These are phyloP conservation scores for Bathybates hornii DNA, from an alignment of 2,113 vertebrate species.

Conservation along the genomic window DNA sequence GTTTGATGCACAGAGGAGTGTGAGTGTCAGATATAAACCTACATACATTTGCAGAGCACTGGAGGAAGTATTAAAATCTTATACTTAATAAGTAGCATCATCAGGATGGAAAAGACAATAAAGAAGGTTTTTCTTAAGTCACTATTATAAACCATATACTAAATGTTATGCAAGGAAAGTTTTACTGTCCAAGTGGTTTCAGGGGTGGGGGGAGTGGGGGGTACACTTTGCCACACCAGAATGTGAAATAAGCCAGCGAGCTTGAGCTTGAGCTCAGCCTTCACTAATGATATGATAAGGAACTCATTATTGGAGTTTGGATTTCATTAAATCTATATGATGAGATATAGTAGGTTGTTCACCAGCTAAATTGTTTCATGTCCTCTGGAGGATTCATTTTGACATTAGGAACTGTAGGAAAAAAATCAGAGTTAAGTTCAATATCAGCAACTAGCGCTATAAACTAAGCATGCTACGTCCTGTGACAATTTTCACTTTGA, in stretches of 20 bases:
- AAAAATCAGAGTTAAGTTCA: not conserved
- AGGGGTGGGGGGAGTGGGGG: not conserved
- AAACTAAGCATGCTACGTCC: not conserved
- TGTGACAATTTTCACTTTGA: not conserved
- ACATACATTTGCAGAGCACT: not conserved
- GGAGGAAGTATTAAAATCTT: not conserved
- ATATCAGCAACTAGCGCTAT: not conserved
- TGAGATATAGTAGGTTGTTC: not conserved
- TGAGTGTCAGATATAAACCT: slow-evolving; percentile 55
- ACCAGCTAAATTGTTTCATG: not conserved
- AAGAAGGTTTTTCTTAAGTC: not conserved
- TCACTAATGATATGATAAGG: not conserved
- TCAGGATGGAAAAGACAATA: not conserved
- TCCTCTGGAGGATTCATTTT: not conserved
- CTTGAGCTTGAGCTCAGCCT: not conserved
- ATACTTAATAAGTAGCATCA: not conserved
- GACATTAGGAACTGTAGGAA: not conserved
- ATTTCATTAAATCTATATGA: not conserved
- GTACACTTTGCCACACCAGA: not conserved
- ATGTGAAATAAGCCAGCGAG: not conserved
- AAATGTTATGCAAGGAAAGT: not conserved
- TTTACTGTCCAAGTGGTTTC: not conserved
- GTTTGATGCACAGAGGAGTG: slow-evolving; percentile 82
- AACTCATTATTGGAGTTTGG: not conserved
- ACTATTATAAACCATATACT: not conserved